Conservation (phyloP, 1,140 invertebrate genomes). For the Drosophila melanogaster region DNA sequence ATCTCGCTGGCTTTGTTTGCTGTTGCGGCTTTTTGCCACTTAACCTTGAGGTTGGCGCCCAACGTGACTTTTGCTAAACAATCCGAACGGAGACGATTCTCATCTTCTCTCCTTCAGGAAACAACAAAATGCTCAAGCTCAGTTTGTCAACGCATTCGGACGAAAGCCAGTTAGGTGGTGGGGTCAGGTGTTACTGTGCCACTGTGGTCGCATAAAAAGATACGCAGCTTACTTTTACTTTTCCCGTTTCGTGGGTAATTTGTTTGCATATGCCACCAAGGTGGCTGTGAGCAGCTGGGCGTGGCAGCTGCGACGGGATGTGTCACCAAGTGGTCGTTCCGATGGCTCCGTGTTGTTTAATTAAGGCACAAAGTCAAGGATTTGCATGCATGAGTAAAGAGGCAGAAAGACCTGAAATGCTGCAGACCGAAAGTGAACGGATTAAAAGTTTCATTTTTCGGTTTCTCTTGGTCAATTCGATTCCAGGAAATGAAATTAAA, state of each 20-base stretch:
- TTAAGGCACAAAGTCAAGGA: constrained; percentile 73
- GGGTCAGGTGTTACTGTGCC: constrained; percentile 28
- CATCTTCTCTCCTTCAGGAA: background rate
- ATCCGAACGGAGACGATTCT: constrained; percentile 15
- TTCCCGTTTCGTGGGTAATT: constrained; percentile 53
- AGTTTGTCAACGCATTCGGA: constrained; percentile 66
- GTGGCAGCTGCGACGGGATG: constrained; percentile 28
- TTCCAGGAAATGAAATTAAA: constrained; percentile 10
- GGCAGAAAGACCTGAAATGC: constrained; percentile 11
- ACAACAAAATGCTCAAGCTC: constrained; percentile 1
- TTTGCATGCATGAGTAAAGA: constrained; percentile 48
- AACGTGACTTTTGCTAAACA: constrained; percentile 71
- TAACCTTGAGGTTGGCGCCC: constrained; percentile 65
- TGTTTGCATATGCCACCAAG: constrained; percentile 61
- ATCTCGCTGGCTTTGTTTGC: constrained; percentile 24
- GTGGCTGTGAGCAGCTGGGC: constrained; percentile 3
- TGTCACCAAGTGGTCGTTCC: constrained; percentile 54
- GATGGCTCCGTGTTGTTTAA: constrained; percentile 66
- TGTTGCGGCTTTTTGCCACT: constrained; percentile 53
- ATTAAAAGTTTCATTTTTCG: constrained; percentile 26
- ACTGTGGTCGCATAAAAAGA: constrained; percentile 61
- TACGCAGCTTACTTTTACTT: constrained; percentile 51
- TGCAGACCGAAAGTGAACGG: constrained; percentile 28
- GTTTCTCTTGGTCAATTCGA: constrained; percentile 6
- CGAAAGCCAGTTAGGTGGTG: constrained; percentile 16